Conservation (phyloP, 1,140 invertebrate genomes). For the Drosophila insularis region DNA sequence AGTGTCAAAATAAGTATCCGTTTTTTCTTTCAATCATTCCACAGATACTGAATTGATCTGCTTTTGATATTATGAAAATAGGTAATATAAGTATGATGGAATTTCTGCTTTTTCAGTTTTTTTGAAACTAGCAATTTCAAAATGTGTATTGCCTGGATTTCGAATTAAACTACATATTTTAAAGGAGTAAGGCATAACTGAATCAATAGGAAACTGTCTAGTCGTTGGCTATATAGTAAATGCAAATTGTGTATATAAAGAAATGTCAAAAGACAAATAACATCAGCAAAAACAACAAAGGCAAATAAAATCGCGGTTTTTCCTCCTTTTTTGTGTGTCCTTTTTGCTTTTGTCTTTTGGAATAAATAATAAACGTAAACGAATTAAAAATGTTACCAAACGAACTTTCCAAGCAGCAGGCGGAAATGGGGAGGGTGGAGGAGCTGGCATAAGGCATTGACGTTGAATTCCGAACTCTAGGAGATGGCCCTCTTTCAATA, state of each 20-base stretch:
- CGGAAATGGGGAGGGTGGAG: not conserved
- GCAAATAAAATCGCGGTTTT: conserved; percentile 45
- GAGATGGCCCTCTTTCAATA: conserved; percentile 35
- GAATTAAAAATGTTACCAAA: conserved; percentile 71
- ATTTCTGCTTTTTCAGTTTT: too few relatives aligned
- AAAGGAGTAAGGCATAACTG: too few relatives aligned
- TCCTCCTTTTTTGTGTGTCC: conserved; percentile 38
- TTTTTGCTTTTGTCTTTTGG: conserved; percentile 31
- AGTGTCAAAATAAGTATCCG: too few relatives aligned
- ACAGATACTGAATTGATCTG: too few relatives aligned
- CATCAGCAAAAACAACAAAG: conserved; percentile 49
- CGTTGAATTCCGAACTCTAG: conserved; percentile 3
- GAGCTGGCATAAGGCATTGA: not conserved
- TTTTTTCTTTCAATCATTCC: too few relatives aligned
- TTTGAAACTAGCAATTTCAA: too few relatives aligned
- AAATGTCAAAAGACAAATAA: conserved; percentile 71
- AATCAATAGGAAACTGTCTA: not conserved
- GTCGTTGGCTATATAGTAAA: conserved; percentile 33
- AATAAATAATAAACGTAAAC: conserved; percentile 81
- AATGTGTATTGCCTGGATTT: too few relatives aligned
- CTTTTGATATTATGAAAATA: too few relatives aligned
- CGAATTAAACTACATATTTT: too few relatives aligned
- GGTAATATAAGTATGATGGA: too few relatives aligned
- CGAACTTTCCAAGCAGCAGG: conserved; percentile 33
- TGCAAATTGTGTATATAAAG: conserved; percentile 72